Conservation (phyloP, 2,888 invertebrate species). For the Drosophila barbarae region DNA sequence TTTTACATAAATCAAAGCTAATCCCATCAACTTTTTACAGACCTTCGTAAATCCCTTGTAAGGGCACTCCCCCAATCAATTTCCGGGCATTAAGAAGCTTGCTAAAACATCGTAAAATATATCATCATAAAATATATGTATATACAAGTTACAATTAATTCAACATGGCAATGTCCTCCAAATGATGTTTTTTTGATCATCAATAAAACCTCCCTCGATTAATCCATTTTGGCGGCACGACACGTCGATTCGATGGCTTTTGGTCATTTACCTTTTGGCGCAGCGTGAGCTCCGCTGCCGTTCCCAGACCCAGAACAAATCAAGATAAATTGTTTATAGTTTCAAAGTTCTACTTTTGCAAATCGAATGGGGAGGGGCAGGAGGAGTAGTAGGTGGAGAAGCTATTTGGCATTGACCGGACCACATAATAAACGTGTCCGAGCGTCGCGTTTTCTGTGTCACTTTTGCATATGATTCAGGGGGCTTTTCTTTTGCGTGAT, state of each 20-base stretch:
- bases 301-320: slow-evolving; percentile 43
- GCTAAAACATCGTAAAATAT: slow-evolving; percentile 3
- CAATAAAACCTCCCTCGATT: slow-evolving; percentile 56
- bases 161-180: slow-evolving; percentile 46
- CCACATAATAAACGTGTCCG: slow-evolving; percentile 36
- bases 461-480: slow-evolving; percentile 64
- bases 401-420: slow-evolving; percentile 34
- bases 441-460: slow-evolving; percentile 44
- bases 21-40: background rate
- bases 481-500: slow-evolving; percentile 50
- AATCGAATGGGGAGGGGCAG: background rate
- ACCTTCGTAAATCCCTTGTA: slow-evolving; percentile 13
- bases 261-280: slow-evolving; percentile 67
- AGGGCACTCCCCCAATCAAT: slow-evolving; percentile 22
- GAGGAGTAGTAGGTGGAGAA: background rate
- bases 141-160: slow-evolving; percentile 18
- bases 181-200: slow-evolving; percentile 39
- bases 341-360: slow-evolving; percentile 17
- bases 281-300: slow-evolving; percentile 32
- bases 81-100: slow-evolving; percentile 5
- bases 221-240: slow-evolving; percentile 52
- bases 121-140: slow-evolving; percentile 10
- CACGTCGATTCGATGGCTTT: slow-evolving; percentile 40
- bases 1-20: slow-evolving; percentile 12
- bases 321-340: slow-evolving; percentile 62